Evolutionary conservation across 2,797 vertebrate genomes (phyloP), one percentile per base, ranked within the genome.

Genomic region (Tokudaia tokunoshimensis): DNA sequence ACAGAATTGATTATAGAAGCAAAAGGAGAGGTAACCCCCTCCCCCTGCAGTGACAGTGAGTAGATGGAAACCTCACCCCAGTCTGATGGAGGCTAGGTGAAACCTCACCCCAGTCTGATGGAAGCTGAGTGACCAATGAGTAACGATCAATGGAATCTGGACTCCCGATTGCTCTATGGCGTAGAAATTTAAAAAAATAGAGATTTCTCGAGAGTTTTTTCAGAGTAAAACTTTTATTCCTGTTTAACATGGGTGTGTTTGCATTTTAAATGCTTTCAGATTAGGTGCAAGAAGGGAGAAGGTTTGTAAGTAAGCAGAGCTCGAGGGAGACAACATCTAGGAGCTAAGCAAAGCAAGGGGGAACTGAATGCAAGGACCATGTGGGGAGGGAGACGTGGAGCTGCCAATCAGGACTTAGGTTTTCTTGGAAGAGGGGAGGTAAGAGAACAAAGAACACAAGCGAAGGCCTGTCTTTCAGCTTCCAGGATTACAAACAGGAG

Each of bases 11-110:
- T 24, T 11, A 50, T 50, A 37, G 22, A 50, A 65, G 9, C 14
- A 41, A 55, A 37, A 50, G 17, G 15, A n/a, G 34, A 72, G 24
- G 11, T 11, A 85, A 47, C 2, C 41, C 41, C 3, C 41, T 3
- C 26, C 14, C 57, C 4, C 34, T 41, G 22, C 19, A 20, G 10
- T n/a, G 24, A 41, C 13, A 1, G 20, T 3, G 0, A 1, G 22
- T 11, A 22, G 29, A 41, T 9, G 5, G 22, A 22, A 88, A 14
- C 31, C n/a, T 4, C 15, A 44, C 44, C 31, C n/a, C 44, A 7
- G 2, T 31, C 50, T 50, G 12, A 59, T 65, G 59, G 31, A 15
- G 4, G 12, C 3, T 44, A 26, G 50, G 5, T 11, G 4, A 65
- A 88, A 13, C 31, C 41, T 4, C 11, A 44, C 44, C 31, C 26